Conservation (phyloP, 2,113 vertebrate genomes). For the Carassius carassius region DNA sequence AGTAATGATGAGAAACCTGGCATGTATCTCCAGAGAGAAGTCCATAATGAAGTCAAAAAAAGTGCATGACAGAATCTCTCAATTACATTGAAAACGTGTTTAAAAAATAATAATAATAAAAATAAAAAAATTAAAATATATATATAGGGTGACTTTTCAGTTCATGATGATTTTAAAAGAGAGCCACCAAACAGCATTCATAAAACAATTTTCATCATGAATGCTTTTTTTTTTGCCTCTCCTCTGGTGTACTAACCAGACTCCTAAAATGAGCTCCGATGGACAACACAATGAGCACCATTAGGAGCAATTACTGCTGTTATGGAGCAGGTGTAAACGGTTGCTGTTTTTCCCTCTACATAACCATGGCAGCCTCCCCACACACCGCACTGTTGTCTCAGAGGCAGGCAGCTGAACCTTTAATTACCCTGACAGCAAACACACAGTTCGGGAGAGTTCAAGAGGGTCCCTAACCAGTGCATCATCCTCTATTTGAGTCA, state of each 20-base stretch:
- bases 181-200: too few relatives aligned
- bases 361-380: conserved; percentile 55
- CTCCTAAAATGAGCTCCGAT: conserved; percentile 13
- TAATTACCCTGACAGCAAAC: conserved; percentile 13
- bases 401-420: conserved; percentile 17
- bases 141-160: too few relatives aligned
- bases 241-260: conserved; percentile 11
- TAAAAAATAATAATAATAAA: too few relatives aligned
- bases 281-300: conserved; percentile 62
- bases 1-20: too few relatives aligned
- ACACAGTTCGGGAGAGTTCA: background rate
- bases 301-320: conserved; percentile 48
- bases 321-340: conserved; percentile 24
- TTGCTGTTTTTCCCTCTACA: conserved; percentile 59
- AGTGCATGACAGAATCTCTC: too few relatives aligned
- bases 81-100: too few relatives aligned
- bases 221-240: background rate
- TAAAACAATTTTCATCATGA: background rate
- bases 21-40: too few relatives aligned
- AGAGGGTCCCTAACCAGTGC: conserved; percentile 6
- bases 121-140: too few relatives aligned
- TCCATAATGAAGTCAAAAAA: too few relatives aligned
- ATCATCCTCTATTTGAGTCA: background rate
- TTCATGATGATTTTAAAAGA: too few relatives aligned
- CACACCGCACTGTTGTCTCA: conserved; percentile 19